A percentile compares a stretch with the other conserved stretches of the same genome.
Evolutionary conservation across 2,797 vertebrate genomes (phyloP).

Genomic region (Tiaroga cobitis): DNA sequence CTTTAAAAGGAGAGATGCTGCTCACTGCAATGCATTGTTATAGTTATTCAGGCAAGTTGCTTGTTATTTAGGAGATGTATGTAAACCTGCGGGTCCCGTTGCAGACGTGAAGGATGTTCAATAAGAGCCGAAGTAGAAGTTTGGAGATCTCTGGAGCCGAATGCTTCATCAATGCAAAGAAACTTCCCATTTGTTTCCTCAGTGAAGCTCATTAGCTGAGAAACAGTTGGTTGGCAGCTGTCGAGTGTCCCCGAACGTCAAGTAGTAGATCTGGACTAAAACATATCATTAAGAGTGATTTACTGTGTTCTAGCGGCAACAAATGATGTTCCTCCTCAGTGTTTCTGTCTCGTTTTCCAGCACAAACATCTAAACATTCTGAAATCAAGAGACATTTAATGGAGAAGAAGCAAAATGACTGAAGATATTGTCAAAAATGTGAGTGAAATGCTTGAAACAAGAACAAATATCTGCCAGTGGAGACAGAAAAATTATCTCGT

Average conservation of each 20-base stretch:
- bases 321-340: neutral
- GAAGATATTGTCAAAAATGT: too few species aligned
- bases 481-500: too few species aligned
- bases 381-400: neutral
- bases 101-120: neutral
- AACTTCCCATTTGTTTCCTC: conserved; percentile 1
- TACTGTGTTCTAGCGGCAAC: neutral
- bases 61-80: conserved; percentile 3
- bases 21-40: neutral
- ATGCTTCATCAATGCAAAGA: conserved; percentile 1
- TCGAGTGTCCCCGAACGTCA: neutral
- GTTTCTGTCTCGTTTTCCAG: neutral
- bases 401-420: neutral
- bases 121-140: neutral
- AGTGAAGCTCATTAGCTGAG: neutral
- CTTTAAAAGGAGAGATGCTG: neutral
- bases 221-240: conserved; percentile 6
- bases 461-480: too few species aligned
- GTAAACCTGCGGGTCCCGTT: neutral
- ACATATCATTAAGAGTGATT: conserved; percentile 3
- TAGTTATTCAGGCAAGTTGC: neutral
- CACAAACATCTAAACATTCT: neutral
- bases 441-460: too few species aligned
- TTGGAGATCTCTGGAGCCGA: conserved; percentile 16
- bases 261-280: neutral